Percentiles rank a stretch among this genome's conserved stretches.
These are phyloP conservation scores for Mus spretus DNA, from an alignment of 2,797 vertebrate genomes.

Conservation along the genomic window DNA sequence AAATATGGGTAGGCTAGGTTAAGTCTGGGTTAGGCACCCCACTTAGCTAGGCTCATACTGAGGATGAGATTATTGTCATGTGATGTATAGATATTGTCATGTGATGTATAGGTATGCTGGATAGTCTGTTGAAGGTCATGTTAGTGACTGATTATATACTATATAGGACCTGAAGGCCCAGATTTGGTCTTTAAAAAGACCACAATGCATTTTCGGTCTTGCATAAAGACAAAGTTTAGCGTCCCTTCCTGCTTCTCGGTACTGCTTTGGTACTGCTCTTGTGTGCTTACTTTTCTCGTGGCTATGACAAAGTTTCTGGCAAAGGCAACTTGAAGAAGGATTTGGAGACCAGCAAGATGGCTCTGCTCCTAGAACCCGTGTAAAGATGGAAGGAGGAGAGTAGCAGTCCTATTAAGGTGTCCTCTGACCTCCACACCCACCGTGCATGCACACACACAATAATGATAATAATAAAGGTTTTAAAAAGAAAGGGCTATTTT, in stretches of 20 bases:
- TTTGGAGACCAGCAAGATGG: background rate
- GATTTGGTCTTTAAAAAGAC: background rate
- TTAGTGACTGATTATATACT: background rate
- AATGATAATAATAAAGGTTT: background rate
- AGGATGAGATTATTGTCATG: background rate
- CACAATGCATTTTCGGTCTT: background rate
- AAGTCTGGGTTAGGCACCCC: background rate
- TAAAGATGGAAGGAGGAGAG: background rate
- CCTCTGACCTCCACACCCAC: background rate
- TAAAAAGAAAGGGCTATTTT: background rate
- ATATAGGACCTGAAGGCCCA: background rate
- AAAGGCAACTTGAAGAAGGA: background rate
- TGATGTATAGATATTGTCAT: background rate
- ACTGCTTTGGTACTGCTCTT: accelerated
- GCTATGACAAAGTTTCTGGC: background rate
- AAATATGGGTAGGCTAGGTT: background rate
- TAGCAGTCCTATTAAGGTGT: no score
- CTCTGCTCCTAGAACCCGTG: no score
- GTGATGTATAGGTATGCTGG: background rate
- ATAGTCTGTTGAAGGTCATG: background rate
- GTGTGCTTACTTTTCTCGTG: background rate
- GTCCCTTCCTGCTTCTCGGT: background rate
- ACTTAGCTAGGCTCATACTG: background rate
- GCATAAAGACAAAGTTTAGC: background rate
- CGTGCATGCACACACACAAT: background rate